These are phyloP conservation scores for Mola mola DNA, from an alignment of 2,113 vertebrate genomes.

Conservation along the genomic window DNA sequence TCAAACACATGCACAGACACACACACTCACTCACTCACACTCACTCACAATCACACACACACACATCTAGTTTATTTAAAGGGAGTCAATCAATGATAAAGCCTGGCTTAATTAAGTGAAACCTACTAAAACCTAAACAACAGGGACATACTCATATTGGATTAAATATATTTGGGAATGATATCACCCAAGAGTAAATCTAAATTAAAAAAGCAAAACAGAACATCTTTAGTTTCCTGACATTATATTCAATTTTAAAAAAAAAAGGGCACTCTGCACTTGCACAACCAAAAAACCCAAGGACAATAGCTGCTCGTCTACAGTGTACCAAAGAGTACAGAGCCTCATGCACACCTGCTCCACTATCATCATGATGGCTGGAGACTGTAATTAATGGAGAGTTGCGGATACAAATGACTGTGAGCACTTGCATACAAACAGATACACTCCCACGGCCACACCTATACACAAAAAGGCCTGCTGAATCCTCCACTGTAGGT, in stretches of 20 bases:
- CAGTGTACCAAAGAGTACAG: constrained; percentile 32
- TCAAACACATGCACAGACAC: constrained; percentile 61
- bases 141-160: background rate
- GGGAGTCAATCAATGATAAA: constrained; percentile 41
- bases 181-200: background rate
- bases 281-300: constrained; percentile 35
- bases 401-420: constrained; percentile 18
- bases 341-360: constrained; percentile 53
- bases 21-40: too few relatives aligned
- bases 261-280: constrained; percentile 18
- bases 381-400: constrained; percentile 43
- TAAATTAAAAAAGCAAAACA: background rate
- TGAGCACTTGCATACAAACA: constrained; percentile 20
- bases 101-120: constrained; percentile 30
- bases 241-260: constrained; percentile 1
- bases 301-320: constrained; percentile 32
- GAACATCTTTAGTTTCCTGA: constrained; percentile 1
- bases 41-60: too few relatives aligned
- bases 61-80: constrained; percentile 27
- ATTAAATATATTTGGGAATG: background rate
- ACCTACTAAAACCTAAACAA: constrained; percentile 16
- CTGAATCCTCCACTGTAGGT: constrained; percentile 58
- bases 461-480: constrained; percentile 25
- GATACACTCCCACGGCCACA: constrained; percentile 36
- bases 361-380: constrained; percentile 27